phyloP scores from a whole-genome alignment of 2,888 invertebrate genomes.

The Iphiclides podalirius region DNA sequence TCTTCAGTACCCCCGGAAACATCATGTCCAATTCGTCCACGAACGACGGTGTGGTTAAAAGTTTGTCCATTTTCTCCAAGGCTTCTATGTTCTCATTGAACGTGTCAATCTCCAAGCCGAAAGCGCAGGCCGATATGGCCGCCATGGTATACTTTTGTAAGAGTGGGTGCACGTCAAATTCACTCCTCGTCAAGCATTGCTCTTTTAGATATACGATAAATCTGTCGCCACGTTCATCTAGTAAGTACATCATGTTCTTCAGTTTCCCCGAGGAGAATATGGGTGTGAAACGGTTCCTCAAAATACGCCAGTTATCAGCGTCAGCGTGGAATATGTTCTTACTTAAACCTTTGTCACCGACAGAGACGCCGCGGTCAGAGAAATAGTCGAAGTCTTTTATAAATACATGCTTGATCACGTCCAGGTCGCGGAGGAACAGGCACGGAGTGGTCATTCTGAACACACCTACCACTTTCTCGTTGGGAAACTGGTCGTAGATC shows the following conservation, averaged over 20 bases:
- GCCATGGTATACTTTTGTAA: slow-evolving; percentile 43
- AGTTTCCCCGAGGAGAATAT: slow-evolving; percentile 56
- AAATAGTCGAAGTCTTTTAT: slow-evolving; percentile 54
- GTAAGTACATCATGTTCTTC: slow-evolving; percentile 50
- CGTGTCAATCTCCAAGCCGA: slow-evolving; percentile 42
- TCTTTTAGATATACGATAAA: slow-evolving; percentile 36
- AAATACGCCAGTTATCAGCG: slow-evolving; percentile 45
- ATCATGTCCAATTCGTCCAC: slow-evolving; percentile 36
- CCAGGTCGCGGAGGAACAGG: slow-evolving; percentile 49
- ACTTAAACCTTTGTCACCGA: slow-evolving; percentile 45
- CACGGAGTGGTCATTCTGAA: slow-evolving; percentile 47
- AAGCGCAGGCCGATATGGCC: slow-evolving; percentile 39
- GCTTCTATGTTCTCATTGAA: too few relatives aligned
- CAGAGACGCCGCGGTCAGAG: slow-evolving; percentile 44
- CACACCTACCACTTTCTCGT: slow-evolving; percentile 52
- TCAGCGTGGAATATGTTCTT: slow-evolving; percentile 49
- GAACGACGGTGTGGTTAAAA: not conserved
- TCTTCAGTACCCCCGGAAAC: slow-evolving; percentile 44
- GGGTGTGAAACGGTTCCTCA: slow-evolving; percentile 46
- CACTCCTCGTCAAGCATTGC: slow-evolving; percentile 25
- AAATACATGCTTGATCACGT: slow-evolving; percentile 48
- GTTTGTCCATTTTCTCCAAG: too few relatives aligned
- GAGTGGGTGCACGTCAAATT: slow-evolving; percentile 38
- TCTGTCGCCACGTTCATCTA: slow-evolving; percentile 40
- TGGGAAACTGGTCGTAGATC: slow-evolving; percentile 41